A percentile compares a stretch with the other conserved stretches of the same genome.
Conservation (phyloP, 2,113 vertebrate genomes). For the Engystomops pustulosus region DNA sequence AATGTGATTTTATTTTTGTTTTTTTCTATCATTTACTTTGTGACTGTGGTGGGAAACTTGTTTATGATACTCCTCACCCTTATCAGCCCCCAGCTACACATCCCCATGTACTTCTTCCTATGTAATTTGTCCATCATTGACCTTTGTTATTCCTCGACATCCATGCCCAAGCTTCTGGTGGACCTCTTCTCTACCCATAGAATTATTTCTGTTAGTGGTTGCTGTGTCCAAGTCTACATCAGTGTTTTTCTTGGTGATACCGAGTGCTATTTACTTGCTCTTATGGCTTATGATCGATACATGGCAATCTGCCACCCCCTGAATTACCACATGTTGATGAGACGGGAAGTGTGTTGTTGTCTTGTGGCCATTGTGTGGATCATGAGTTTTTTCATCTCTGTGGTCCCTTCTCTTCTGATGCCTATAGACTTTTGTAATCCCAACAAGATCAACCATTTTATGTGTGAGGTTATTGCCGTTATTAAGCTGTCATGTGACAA, state of each 20-base stretch:
- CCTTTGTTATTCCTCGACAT: slow-evolving; percentile 27
- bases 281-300: slow-evolving; percentile 32
- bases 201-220: background rate
- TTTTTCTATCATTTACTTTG: background rate
- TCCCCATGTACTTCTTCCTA: slow-evolving; percentile 33
- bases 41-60: background rate
- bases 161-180: slow-evolving; percentile 25
- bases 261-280: slow-evolving; percentile 4
- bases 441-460: slow-evolving; percentile 14
- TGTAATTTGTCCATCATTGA: slow-evolving; percentile 40
- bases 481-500: slow-evolving; percentile 19
- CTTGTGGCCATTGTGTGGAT: background rate
- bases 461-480: slow-evolving; percentile 9
- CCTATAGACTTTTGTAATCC: slow-evolving; percentile 6
- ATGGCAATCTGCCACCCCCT: slow-evolving; percentile 9
- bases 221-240: slow-evolving; percentile 13
- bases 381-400: background rate
- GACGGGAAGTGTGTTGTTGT: background rate
- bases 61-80: background rate
- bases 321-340: slow-evolving; percentile 13
- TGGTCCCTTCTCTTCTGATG: slow-evolving; percentile 11
- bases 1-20: background rate
- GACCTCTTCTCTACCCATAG: slow-evolving; percentile 14
- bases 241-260: background rate
- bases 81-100: slow-evolving; percentile 30